A percentile compares a stretch with the other conserved stretches of the same genome.
These are phyloP conservation scores for Linyphia triangularis DNA, from an alignment of 2,888 invertebrate genomes.

Conservation along the genomic window DNA sequence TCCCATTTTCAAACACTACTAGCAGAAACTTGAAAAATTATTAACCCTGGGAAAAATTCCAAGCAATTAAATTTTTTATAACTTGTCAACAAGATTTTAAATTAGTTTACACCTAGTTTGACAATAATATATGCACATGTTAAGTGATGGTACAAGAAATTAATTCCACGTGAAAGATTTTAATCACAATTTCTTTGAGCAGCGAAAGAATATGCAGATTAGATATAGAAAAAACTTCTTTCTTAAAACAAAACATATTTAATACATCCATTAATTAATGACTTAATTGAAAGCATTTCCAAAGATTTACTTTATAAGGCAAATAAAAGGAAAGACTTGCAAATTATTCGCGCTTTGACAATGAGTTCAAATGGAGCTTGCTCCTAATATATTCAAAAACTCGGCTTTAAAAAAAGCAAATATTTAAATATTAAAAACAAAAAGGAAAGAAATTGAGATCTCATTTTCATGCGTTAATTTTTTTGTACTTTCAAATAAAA, in stretches of 20 bases:
- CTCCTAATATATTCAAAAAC: not conserved
- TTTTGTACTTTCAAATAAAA: not conserved
- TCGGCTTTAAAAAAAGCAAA: not conserved
- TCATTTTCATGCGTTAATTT: not conserved
- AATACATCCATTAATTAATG: slow-evolving; percentile 44
- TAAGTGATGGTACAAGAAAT: slow-evolving; percentile 36
- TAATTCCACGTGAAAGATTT: slow-evolving; percentile 35
- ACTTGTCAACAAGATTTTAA: slow-evolving; percentile 33
- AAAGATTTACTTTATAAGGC: not conserved
- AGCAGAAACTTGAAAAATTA: not conserved
- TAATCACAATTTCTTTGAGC: slow-evolving; percentile 1
- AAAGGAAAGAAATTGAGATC: too few relatives aligned
- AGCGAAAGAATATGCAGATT: slow-evolving; percentile 41
- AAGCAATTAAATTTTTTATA: not conserved
- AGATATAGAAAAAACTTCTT: slow-evolving; percentile 5
- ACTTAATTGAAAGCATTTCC: slow-evolving; percentile 29
- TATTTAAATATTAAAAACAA: too few relatives aligned
- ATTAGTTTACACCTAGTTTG: slow-evolving; percentile 15
- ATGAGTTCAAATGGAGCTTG: not conserved
- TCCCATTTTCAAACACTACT: not conserved
- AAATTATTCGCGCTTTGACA: not conserved
- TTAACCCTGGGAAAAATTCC: not conserved
- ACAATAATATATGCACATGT: slow-evolving; percentile 41
- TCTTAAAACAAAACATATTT: slow-evolving; percentile 17
- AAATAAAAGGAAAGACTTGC: not conserved